These are phyloP conservation scores for Ancistrus triradiatus DNA, from an alignment of 2,113 vertebrate genomes.

Conservation along the genomic window DNA sequence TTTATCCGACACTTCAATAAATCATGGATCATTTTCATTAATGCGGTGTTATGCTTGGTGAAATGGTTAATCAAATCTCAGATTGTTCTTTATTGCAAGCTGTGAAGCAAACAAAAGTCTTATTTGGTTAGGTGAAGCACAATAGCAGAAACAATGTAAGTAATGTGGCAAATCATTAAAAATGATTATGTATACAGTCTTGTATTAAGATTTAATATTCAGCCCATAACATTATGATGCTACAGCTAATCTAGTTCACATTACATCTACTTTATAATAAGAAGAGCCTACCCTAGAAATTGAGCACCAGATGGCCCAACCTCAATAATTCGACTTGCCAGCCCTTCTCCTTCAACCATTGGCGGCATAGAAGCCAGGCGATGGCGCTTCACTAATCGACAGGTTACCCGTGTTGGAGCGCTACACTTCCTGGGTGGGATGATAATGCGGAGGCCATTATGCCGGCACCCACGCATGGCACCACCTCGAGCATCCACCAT, in stretches of 20 bases:
- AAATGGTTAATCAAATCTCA: slow-evolving; percentile 24
- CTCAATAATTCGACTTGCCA: slow-evolving; percentile 91
- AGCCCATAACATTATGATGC: too few species aligned
- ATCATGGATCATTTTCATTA: slow-evolving; percentile 54
- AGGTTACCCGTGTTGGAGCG: slow-evolving; percentile 91
- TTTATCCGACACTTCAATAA: too few species aligned
- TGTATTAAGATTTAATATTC: too few species aligned
- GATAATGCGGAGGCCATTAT: slow-evolving; percentile 92
- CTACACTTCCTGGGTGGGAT: slow-evolving; percentile 93
- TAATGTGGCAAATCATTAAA: background rate
- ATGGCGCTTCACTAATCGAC: slow-evolving; percentile 92
- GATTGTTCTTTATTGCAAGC: slow-evolving; percentile 36
- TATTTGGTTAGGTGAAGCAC: slow-evolving; percentile 24
- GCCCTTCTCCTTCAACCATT: slow-evolving; percentile 93
- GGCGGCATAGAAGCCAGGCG: slow-evolving; percentile 94
- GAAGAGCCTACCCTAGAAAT: slow-evolving; percentile 90
- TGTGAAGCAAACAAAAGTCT: slow-evolving; percentile 27
- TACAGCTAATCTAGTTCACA: too few species aligned
- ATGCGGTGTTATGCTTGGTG: slow-evolving; percentile 7
- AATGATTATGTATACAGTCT: too few species aligned
- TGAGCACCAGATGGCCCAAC: slow-evolving; percentile 95
- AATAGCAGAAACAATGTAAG: slow-evolving; percentile 18
- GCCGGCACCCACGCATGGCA: slow-evolving; percentile 93
- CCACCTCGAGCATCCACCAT: slow-evolving; percentile 98
- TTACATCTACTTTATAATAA: too few species aligned